phyloP scores from a whole-genome alignment of 2,797 vertebrate species.

The Bovichtus diacanthus region DNA sequence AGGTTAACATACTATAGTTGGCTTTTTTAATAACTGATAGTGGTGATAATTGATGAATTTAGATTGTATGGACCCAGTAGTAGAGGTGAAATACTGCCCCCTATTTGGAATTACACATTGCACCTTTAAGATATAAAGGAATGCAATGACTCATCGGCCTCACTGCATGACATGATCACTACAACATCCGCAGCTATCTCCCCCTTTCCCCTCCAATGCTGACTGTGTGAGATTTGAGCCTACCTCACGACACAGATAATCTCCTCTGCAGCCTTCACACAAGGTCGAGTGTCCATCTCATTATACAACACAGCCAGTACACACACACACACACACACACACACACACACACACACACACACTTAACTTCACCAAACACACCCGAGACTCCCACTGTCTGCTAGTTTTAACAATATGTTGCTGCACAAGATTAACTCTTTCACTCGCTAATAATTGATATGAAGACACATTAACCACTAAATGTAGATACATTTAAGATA shows the following conservation, averaged over 20 bases:
- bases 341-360: no score
- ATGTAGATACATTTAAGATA: not conserved
- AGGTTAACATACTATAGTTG: no score
- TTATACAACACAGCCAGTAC: not conserved
- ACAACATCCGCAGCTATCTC: constrained; percentile 24
- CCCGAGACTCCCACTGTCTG: no score
- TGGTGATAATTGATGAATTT: no score
- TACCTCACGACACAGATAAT: constrained; percentile 62
- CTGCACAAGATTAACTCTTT: not conserved
- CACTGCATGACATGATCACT: constrained; percentile 27
- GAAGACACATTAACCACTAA: not conserved
- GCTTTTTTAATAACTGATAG: no score
- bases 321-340: not conserved
- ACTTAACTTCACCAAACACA: no score
- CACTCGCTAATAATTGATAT: not conserved
- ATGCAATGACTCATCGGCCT: constrained; percentile 41
- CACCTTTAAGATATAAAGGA: constrained; percentile 46
- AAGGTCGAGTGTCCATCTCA: constrained; percentile 21
- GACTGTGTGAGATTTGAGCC: constrained; percentile 77
- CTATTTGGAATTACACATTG: no score
- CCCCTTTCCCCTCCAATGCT: constrained; percentile 62
- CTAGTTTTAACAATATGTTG: not conserved
- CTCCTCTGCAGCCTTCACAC: constrained; percentile 50
- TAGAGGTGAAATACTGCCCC: no score
- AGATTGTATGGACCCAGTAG: no score